Conservation (phyloP, 2,113 vertebrate species). For the Chloebia gouldiae region DNA sequence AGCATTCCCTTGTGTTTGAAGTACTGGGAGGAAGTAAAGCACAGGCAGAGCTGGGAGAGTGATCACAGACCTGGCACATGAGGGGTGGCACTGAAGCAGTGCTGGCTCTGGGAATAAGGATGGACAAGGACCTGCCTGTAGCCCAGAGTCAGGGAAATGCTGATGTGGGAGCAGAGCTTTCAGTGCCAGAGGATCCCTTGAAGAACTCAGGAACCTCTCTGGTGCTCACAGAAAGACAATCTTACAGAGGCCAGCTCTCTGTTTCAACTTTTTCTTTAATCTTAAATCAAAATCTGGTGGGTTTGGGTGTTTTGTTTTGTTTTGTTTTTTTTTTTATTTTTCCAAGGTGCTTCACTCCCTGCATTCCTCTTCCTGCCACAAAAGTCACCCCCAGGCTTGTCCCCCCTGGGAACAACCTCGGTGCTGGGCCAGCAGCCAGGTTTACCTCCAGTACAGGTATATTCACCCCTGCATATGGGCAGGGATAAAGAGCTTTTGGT, state of each 20-base stretch:
- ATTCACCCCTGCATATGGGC: background rate
- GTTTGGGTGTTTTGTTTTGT: background rate
- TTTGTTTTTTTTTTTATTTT: background rate
- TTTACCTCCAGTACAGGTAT: background rate
- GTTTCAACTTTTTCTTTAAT: background rate
- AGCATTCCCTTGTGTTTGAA: background rate
- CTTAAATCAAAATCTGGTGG: background rate
- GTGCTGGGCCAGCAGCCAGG: background rate
- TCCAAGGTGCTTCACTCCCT: background rate
- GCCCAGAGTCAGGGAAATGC: background rate
- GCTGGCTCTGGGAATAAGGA: background rate
- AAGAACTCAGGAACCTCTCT: background rate
- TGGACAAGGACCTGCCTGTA: background rate
- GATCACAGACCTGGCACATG: background rate
- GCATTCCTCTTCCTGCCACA: background rate
- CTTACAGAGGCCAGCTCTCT: background rate
- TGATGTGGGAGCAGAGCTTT: background rate
- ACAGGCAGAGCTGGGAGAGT: fast-evolving
- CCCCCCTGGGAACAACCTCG: background rate
- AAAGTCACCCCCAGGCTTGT: background rate
- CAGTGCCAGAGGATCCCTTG: background rate
- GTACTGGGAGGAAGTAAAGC: background rate
- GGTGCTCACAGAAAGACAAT: background rate
- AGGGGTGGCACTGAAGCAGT: background rate
- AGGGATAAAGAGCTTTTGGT: background rate